Base-by-base conservation (phyloP, 2,797 vertebrate species). In the Acanthiza pusilla region DNA sequence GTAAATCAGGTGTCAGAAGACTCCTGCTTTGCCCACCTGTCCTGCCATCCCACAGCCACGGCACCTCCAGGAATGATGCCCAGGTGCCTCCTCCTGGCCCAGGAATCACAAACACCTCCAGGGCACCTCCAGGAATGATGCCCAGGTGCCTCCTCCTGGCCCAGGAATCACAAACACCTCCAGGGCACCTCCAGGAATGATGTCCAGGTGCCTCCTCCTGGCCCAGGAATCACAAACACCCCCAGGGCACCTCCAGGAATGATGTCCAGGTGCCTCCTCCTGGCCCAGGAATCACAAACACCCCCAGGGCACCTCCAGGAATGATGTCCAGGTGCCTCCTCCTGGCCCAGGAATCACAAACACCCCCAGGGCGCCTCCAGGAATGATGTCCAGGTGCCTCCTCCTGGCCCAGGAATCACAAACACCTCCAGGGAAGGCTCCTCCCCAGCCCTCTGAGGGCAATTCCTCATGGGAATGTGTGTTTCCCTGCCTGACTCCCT, bases 151-250 rank as follows among this genome's bases (percentile, higher is more conserved):
- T 42, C 65, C 40, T 92, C 32, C 62, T 22, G 17, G 3, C 66
- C 50, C 54, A 81, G 82, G 66, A 88, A 85, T 45, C 81, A 74
- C 79, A 88, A 96, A 93, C 50, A 22, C 38, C 81, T 90, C 71
- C 2, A 1, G 30, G 50, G 42, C 36, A 10, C 55, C n/a, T 38
- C 60, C 5, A 29, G 48, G 48, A 53, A 85, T 0, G 38, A 38
- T 38, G 38, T 73, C 70, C 91, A 73, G 90, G 38, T 57, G 47
- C 40, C 21, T 42, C 65, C 43, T 92, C 32, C 62, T 22, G 17
- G 3, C 66, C 50, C 54, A 81, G 82, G 66, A 88, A 85, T 45
- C 81, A 74, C 79, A 88, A 96, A 93, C 50, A 22, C 38, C 81
- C 89, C 71, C 2, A 1, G 30, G 50, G 42, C 36, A 36, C 36